A percentile compares a stretch with the other conserved stretches of the same genome.
These are phyloP conservation scores for Chrysina gloriosa DNA, from an alignment of 2,888 invertebrate species.

Conservation along the genomic window DNA sequence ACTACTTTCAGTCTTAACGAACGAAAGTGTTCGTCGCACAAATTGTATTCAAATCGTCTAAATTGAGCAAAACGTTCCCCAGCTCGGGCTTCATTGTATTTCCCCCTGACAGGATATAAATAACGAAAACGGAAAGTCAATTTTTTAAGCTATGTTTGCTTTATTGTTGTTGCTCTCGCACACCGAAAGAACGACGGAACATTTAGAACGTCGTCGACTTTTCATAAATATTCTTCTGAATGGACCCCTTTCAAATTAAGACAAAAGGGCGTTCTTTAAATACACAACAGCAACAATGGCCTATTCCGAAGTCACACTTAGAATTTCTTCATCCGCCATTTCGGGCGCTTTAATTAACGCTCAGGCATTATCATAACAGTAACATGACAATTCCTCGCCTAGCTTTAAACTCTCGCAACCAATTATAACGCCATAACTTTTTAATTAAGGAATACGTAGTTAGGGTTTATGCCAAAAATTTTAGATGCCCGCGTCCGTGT, in stretches of 20 bases:
- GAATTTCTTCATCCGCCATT: conserved; percentile 33
- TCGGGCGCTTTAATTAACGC: conserved; percentile 33
- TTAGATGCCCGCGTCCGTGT: not conserved
- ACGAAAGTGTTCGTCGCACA: too few relatives aligned
- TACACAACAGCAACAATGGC: conserved; percentile 30
- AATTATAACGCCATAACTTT: conserved; percentile 38
- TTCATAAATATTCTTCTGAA: conserved; percentile 33
- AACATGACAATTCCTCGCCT: conserved; percentile 33
- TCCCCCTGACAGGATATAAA: not conserved
- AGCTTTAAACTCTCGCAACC: conserved; percentile 31
- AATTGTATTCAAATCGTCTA: not conserved
- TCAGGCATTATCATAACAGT: conserved; percentile 31
- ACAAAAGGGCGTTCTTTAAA: conserved; percentile 30
- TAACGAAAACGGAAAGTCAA: not conserved
- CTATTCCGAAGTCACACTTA: conserved; percentile 30
- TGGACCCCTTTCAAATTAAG: conserved; percentile 29
- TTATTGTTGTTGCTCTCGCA: conserved; percentile 1
- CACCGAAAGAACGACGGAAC: conserved; percentile 10
- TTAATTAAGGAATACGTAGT: conserved; percentile 20
- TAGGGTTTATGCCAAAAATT: conserved; percentile 11
- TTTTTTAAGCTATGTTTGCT: not conserved
- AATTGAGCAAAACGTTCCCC: not conserved
- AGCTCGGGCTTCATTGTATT: not conserved
- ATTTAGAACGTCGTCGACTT: not conserved
- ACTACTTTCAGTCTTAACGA: too few relatives aligned